Evolutionary conservation across 2,797 vertebrate species (phyloP), one percentile per base, ranked within the genome.

Genomic region (Artibeus jamaicensis): DNA sequence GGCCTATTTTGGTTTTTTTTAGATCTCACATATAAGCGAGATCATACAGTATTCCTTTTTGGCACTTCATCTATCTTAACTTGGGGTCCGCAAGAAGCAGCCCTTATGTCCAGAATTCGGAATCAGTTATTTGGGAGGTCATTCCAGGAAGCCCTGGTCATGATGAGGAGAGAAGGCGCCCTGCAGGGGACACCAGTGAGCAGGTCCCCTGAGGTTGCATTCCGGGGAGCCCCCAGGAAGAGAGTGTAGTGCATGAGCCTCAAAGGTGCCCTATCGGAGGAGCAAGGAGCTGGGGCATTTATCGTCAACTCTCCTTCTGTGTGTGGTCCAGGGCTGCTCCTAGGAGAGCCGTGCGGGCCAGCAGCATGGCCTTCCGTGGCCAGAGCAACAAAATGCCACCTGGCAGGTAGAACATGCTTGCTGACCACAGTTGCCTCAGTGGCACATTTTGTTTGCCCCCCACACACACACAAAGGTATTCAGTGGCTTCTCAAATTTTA

Each of bases 171-270:
- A 53, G 44, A 37, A 18, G 73, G 29, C 2, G 9, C 29, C 79
- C 95, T 68, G n/a, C 39, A 29, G 82, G 68, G 62, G 82, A n/a
- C 10, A 8, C 82, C 37, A 14, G 6, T 0, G 9, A 32, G 53
- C 62, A 34, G 57, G 3, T 6, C 15, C 57, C 21, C 5, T 0
- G 1, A 67, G 5, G 21, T 3, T 4, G 15, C 15, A 26, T 34
- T 48, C 34, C 37, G 6, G 57, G 7, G 26, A 10, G 16, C 16
- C 39, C 39, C 22, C 48, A 9, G 24, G 37, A 26, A 24, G 29
- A 4, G 4, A 0, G 11, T 21, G 32, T 6, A 7, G 55, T 11
- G 6, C 50, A 0, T 7, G 7, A 2, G 62, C 14, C 32, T 65
- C 62, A 65, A 14, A 65, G 62, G 26, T n/a, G 15, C 62, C 62